A percentile compares a stretch with the other conserved stretches of the same genome.
These are phyloP conservation scores for Cerastoderma edule DNA, from an alignment of 2,888 invertebrate genomes.

Conservation along the genomic window DNA sequence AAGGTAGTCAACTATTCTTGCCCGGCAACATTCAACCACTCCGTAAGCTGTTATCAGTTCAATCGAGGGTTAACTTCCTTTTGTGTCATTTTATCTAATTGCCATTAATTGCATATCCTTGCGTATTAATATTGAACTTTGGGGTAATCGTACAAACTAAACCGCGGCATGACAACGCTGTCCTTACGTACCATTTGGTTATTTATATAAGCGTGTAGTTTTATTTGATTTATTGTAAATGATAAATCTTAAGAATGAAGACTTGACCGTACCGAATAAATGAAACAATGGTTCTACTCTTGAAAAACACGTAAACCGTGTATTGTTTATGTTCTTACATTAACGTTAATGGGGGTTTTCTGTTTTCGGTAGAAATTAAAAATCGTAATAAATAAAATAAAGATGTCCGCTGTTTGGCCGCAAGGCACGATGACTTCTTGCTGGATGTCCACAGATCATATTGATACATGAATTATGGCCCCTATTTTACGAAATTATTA, in stretches of 20 bases:
- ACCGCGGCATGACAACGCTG: background rate
- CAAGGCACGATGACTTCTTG: conserved; percentile 14
- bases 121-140: conserved; percentile 8
- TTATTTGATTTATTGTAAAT: too few relatives aligned
- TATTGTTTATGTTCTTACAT: conserved; percentile 11
- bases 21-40: conserved; percentile 30
- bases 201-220: too few relatives aligned
- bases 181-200: too few relatives aligned
- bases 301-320: conserved; percentile 2
- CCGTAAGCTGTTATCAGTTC: conserved; percentile 34
- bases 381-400: conserved; percentile 20
- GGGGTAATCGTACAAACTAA: conserved; percentile 1
- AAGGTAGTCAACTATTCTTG: conserved; percentile 29
- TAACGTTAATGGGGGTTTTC: conserved; percentile 3
- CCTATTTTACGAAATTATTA: conserved; percentile 48
- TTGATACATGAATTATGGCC: conserved; percentile 58
- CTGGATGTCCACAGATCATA: conserved; percentile 33
- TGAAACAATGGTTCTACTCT: background rate
- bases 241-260: too few relatives aligned
- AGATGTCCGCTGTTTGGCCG: conserved; percentile 12
- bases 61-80: conserved; percentile 35
- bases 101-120: conserved; percentile 16
- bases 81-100: conserved; percentile 41
- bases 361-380: conserved; percentile 15
- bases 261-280: too few relatives aligned